Base-by-base conservation (phyloP, 2,797 vertebrate genomes). In the Gymnothorax javanicus region DNA sequence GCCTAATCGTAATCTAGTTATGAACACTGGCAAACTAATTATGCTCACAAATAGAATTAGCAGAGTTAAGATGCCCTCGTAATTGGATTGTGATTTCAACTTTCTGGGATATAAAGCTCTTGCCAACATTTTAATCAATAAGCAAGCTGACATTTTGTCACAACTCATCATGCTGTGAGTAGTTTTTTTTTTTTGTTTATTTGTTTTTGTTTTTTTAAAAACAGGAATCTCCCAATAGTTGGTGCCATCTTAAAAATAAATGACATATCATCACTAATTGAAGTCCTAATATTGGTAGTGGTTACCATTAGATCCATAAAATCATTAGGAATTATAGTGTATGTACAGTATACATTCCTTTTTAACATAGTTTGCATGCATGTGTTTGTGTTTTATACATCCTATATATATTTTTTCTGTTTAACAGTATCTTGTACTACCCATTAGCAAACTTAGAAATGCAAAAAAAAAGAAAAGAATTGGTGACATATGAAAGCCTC, bases 1-100 rank as follows among this genome's bases (percentile, higher is more conserved):
- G 94, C 93, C 95, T 95, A 91, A 93, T 91, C 82, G 92, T 96
- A 96, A 96, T 96, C 93, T 91, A 89, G 95, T 96, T 96, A 95
- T 92, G 84, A 59, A 92, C 94, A 95, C 94, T 94, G 95, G 93
- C 94, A 92, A 94, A 95, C 94, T 95, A 96, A 96, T 96, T 94
- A 94, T 92, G 92, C 91, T 93, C 94, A 92, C 94, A 95, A 96
- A 96, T 95, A 93, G 93, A 95, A 96, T 96, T 96, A 96, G 94
- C 89, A 84, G 84, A 93, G 91, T 93, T 89, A 90, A 90, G 91
- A 91, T 86, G 87, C 87, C 84, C 64, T 82, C 85, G 73, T 92
- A 94, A 95, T 95, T 95, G 95, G 94, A 96, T 96, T 95, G 93
- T 94, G 91, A 95, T 95, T 85, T 95, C 95, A 92, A 92, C 94